Evolutionary conservation across 1,140 invertebrate species (phyloP), one percentile per base, ranked within the genome.

Genomic region (Eurosta solidaginis): DNA sequence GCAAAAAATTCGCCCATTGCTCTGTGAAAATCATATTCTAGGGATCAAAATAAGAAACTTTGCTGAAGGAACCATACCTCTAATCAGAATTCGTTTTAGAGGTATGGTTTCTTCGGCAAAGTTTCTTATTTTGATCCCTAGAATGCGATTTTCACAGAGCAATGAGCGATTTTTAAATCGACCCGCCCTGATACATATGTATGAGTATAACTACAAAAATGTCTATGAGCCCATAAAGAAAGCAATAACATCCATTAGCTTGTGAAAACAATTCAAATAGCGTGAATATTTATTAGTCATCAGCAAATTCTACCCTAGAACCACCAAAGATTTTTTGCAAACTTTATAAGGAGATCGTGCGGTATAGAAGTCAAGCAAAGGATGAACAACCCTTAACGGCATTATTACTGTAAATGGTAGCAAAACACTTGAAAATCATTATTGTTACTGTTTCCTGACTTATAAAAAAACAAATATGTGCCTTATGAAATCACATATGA

Each of bases 241-340:
- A 33, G 12, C 54, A 14, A 4, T 3, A 4, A 5, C 17, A 68
- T 5, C 59, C 59, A 40, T 68, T 68, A 22, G 33, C 33, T 68
- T 68, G 59, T 68, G 2, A 36, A 40, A 68, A 68, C 59, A 68
- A n/a, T 68, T 68, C 40, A 68, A 68, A 68, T 68, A 36, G 59
- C 59, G 29, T 40, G 59, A 36, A 40, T 68, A 68, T 68, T 68
- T 68, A 68, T 68, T 68, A 68, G 59, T 68, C 59, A 68, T 29
- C 59, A 68, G 59, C 59, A 68, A 20, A 20, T 40, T 14, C 29
- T 40, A 68, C 59, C 59, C 59, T 68, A 1, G 29, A 17, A 27
- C 17, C 14, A n/a, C 54, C 14, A 59, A 59, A n/a, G 2, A 40
- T 1, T 63, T 20, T 22, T 68, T 63, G 54, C 54, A 36, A 68